Base-by-base conservation (phyloP, 2,888 invertebrate genomes). In the Agelastica alni region DNA sequence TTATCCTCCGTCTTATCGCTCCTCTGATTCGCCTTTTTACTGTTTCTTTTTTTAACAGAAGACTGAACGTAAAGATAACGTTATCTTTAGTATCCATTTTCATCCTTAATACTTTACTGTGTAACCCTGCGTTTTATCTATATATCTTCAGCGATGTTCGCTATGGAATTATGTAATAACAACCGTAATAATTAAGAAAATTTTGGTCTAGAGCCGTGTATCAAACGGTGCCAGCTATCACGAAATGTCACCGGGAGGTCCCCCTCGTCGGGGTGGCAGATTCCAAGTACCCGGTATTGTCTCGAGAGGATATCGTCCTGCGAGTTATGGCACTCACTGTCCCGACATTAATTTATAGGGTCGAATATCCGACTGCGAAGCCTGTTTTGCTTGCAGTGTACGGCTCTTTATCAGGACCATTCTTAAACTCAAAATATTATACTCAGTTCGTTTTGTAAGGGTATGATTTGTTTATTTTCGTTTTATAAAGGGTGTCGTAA, bases 71-170 rank as follows among this genome's bases (percentile, higher is more conserved):
- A n/a, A n/a, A n/a, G n/a, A n/a, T n/a, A n/a, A n/a, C n/a, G n/a
- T 32, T 32, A 32, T 32, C 32, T 14, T 1, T 9, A 14, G 14
- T 12, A 32, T 32, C 32, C 14, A 32, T 14, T 32, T 14, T 32
- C 9, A 16, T 2, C 34, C 13, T 16, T 5, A 34, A 34, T 16
- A 34, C 10, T n/a, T 3, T 9, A 16, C 14, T 32, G 20, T 37
- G 5, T 12, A 18, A 39, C 37, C 13, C 10, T 18, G 20, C 13
- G 17, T 39, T 39, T 39, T 39, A 39, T 39, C 20, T 20, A 18
- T 18, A 18, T 39, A 61, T 63, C 61, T 58, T 58, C 51, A 60
- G 61, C 51, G 45, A 49, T 49, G 56, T 47, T 58, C 60, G 60
- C 61, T 61, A 34, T 55, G 60, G 61, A 51, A 61, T 53, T 55